Base-by-base conservation (phyloP, 2,888 invertebrate genomes). In the Chouioia cunea region DNA sequence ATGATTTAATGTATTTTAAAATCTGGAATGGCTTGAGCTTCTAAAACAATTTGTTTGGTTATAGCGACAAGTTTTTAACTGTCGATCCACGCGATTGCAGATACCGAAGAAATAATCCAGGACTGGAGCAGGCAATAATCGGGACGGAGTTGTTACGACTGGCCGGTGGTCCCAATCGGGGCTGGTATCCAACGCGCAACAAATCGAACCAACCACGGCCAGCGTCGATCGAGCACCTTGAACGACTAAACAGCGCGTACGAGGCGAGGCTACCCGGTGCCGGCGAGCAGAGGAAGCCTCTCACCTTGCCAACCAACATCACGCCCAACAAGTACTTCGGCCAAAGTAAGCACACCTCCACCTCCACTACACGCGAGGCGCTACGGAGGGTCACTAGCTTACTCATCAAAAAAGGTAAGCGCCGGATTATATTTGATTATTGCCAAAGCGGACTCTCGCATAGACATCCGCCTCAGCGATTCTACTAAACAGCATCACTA, bases 371-470 rank as follows among this genome's bases (percentile, higher is more conserved):
- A 78, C 89, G 94, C 81, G 95, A 95, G 86, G 95, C 95, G 73
- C 89, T 95, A 77, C 90, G 95, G 82, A 91, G 95, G 86, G 95
- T 95, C 82, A 95, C 95, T 85, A 95, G 95, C 89, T 91, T 95
- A 86, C 90, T 95, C 85, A 95, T 95, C 87, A 89, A 93, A 85
- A 93, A 93, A 89, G 93, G 93, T 93, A 87, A 89, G 89, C 83
- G 85, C 79, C 81, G 83, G 83, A 75, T 78, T 80, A 79, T 78
- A 78, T 36, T 36, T 27, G 6, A 27, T 12, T 36, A 36, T 36
- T 36, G 36, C 36, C 36, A 3, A 36, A 10, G 36, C 36, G 36
- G 36, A 36, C 36, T 36, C 36, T 36, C 36, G 12, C 36, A 36
- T 36, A 36, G 36, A 36, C 46, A 46, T 15, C 18, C 50, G 63